A percentile compares a stretch with the other conserved stretches of the same genome.
Evolutionary conservation across 2,888 invertebrate species (phyloP).

Genomic region (Loripinus fragilis): DNA sequence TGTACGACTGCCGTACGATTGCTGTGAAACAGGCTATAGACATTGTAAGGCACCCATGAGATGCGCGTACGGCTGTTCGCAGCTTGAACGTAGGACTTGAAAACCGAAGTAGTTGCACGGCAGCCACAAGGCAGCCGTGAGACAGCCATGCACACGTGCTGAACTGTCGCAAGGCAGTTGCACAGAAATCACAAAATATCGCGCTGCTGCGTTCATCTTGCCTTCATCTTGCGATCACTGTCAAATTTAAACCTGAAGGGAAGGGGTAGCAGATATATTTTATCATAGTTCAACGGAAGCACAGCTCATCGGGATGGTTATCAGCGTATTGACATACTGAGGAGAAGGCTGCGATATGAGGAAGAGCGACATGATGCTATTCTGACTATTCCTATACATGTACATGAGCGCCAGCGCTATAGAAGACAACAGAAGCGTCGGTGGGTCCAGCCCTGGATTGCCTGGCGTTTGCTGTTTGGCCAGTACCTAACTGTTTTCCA

Average conservation of each 20-base stretch:
- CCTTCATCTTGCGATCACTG: neutral
- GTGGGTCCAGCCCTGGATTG: conserved; percentile 6
- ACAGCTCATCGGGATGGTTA: neutral
- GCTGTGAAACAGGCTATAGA: no score
- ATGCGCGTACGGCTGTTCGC: no score
- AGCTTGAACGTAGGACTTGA: no score
- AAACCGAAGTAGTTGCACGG: no score
- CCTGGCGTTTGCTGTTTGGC: conserved; percentile 1
- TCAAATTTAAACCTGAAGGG: neutral
- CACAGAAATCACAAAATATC: neutral
- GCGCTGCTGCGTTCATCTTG: neutral
- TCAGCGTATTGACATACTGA: neutral
- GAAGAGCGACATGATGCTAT: no score
- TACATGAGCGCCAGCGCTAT: neutral
- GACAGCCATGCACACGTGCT: neutral
- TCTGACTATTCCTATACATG: neutral
- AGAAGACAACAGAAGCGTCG: neutral
- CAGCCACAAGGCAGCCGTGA: no score
- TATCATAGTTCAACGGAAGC: neutral
- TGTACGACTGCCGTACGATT: no score
- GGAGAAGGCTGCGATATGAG: neutral
- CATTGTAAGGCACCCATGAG: no score
- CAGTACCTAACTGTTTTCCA: conserved; percentile 15
- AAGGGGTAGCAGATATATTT: no score
- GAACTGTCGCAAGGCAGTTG: neutral